A percentile compares a stretch with the other conserved stretches of the same genome.
phyloP scores from a whole-genome alignment of 2,888 invertebrate genomes.

The Drosophila rellima region DNA sequence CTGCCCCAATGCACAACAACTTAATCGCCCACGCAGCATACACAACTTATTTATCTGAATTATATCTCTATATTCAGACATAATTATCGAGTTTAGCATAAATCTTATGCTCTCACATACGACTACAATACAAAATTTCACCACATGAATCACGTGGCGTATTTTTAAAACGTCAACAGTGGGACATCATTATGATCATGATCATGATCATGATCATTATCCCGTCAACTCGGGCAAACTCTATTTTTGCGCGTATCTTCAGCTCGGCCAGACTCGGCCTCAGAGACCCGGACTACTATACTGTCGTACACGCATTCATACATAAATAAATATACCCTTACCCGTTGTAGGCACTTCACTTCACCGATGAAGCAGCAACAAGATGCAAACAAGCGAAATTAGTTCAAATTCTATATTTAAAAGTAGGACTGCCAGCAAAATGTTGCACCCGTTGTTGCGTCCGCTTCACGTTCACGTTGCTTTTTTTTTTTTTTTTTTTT shows the following conservation, averaged over 20 bases:
- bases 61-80: constrained; percentile 35
- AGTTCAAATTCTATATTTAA: constrained; percentile 84
- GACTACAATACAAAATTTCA: constrained; percentile 54
- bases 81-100: constrained; percentile 40
- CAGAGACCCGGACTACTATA: constrained; percentile 18
- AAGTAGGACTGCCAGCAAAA: constrained; percentile 75
- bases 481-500: background rate
- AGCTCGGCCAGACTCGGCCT: constrained; percentile 56
- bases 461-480: constrained; percentile 11
- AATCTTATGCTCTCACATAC: constrained; percentile 29
- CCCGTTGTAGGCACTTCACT: constrained; percentile 37
- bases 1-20: constrained; percentile 58
- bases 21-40: constrained; percentile 50
- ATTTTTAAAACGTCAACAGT: constrained; percentile 72
- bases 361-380: constrained; percentile 61
- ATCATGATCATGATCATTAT: constrained; percentile 19
- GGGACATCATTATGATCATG: constrained; percentile 42
- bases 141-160: constrained; percentile 70
- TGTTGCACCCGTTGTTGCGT: constrained; percentile 53
- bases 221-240: constrained; percentile 55
- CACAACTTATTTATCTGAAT: background rate
- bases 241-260: constrained; percentile 69
- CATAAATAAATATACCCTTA: background rate
- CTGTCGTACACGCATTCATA: too few species aligned
- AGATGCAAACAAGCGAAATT: constrained; percentile 72